phyloP scores from a whole-genome alignment of 2,797 vertebrate species.

The Enteromius unitaeniatus region DNA sequence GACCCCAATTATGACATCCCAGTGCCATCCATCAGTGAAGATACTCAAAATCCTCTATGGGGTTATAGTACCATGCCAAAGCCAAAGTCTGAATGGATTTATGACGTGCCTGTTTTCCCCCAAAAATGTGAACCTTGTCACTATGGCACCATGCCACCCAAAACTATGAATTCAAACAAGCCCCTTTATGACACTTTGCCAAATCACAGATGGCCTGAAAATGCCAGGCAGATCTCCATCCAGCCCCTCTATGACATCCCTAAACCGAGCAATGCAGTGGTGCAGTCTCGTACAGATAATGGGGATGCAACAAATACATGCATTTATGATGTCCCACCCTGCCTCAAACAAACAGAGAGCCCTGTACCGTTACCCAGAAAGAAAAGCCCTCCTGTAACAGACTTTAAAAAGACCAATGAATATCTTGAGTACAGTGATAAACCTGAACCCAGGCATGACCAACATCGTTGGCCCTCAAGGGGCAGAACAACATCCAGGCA shows the following conservation, averaged over 20 bases:
- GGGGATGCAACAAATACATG: slow-evolving; percentile 24
- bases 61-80: slow-evolving; percentile 80
- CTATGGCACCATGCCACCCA: slow-evolving; percentile 63
- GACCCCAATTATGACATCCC: slow-evolving; percentile 76
- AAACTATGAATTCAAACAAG: slow-evolving; percentile 27
- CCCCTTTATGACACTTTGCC: slow-evolving; percentile 68
- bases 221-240: slow-evolving; percentile 11
- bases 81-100: slow-evolving; percentile 87
- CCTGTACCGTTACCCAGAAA: slow-evolving; percentile 59
- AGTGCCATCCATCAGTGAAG: slow-evolving; percentile 60
- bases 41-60: slow-evolving; percentile 59
- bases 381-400: neutral
- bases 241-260: slow-evolving; percentile 74
- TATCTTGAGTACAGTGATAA: slow-evolving; percentile 70
- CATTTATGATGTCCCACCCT: slow-evolving; percentile 63
- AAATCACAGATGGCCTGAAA: slow-evolving; percentile 25
- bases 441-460: slow-evolving; percentile 59
- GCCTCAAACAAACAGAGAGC: slow-evolving; percentile 52
- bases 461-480: slow-evolving; percentile 59
- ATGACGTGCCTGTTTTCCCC: slow-evolving; percentile 81
- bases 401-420: slow-evolving; percentile 59
- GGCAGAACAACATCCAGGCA: slow-evolving; percentile 62
- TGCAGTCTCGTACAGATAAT: slow-evolving; percentile 46
- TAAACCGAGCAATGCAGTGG: slow-evolving; percentile 57
- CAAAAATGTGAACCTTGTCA: slow-evolving; percentile 68